Evolutionary conservation across 2,113 vertebrate species (phyloP).

Genomic region (Anser cygnoides): DNA sequence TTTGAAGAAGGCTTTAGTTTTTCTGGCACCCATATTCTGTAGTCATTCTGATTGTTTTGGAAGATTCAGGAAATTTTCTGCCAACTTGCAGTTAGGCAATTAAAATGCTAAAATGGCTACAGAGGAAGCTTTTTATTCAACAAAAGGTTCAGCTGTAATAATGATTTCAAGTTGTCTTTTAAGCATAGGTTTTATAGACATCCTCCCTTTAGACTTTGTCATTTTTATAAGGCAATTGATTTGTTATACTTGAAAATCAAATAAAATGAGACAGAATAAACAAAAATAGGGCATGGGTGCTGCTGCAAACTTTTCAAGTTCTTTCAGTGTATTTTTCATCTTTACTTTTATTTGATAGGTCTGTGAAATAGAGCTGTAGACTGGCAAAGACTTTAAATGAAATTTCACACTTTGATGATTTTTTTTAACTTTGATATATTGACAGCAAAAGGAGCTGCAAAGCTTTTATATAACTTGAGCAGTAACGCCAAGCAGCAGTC

Average conservation of each 20-base stretch:
- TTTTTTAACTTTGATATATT: conserved; percentile 96
- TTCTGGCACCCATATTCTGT: conserved; percentile 69
- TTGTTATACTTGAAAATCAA: conserved; percentile 79
- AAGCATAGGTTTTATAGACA: conserved; percentile 44
- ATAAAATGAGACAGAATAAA: conserved; percentile 77
- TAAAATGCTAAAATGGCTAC: conserved; percentile 72
- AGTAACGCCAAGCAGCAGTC: conserved; percentile 89
- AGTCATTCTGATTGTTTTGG: conserved; percentile 72
- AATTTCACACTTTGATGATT: conserved; percentile 96
- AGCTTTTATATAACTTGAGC: conserved; percentile 90
- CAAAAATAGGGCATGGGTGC: conserved; percentile 70
- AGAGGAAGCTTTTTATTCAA: conserved; percentile 47
- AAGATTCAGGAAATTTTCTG: conserved; percentile 74
- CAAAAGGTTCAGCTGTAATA: conserved; percentile 54
- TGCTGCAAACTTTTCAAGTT: conserved; percentile 79
- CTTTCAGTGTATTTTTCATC: conserved; percentile 80
- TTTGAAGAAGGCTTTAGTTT: conserved; percentile 79
- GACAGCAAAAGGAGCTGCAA: conserved; percentile 91
- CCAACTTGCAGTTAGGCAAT: conserved; percentile 70
- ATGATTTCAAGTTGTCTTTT: conserved; percentile 71
- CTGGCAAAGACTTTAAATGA: conserved; percentile 87
- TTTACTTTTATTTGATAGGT: conserved; percentile 84
- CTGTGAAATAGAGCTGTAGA: conserved; percentile 83
- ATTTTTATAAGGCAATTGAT: conserved; percentile 71
- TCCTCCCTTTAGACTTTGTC: conserved; percentile 52